Base-by-base conservation (phyloP, 2,888 invertebrate genomes). In the Drosophila testacea region DNA sequence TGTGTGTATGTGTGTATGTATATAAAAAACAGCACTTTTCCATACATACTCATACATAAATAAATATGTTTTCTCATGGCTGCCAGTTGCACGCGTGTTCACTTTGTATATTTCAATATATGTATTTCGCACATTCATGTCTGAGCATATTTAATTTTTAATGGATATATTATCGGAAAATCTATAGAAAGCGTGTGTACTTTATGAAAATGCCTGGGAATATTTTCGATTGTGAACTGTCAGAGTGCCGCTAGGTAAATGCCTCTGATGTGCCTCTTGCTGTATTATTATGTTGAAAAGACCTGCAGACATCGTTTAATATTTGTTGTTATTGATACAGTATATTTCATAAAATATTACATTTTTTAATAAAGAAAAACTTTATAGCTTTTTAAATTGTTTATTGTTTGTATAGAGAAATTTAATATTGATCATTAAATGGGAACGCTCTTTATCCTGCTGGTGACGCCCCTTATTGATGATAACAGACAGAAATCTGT, bases 381-480 rank as follows among this genome's bases (percentile, higher is more conserved):
- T 47, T 30, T 7, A 57, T 22, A 38, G 16, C 10, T 28, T 27
- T 36, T 56, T 27, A 36, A 56, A 36, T n/a, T n/a, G 10, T 5
- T 27, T 9, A n/a, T 27, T 34, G 22, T 50, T 46, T 39, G 4
- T 22, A 30, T 54, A 48, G 54, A 62, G 61, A 69, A 60, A 80
- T 72, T 77, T 60, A 80, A 71, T 80, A 78, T 72, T 55, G 57
- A 73, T 4, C 66, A 65, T 44, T 60, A 63, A 67, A 67, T 39
- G 56, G 46, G 54, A 64, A 47, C 48, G 51, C 42, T 42, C 50
- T 63, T 38, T 50, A 47, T 46, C 52, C 60, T 4, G 10, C 38
- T 11, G 32, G 62, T 13, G 42, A 22, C 73, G 69, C 82, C 84
- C 59, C 61, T 69, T 84, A 73, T 87, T 69, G 76, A 87, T 76